These are phyloP conservation scores for Blastobasis adustella DNA, from an alignment of 2,888 invertebrate genomes.

Conservation along the genomic window DNA sequence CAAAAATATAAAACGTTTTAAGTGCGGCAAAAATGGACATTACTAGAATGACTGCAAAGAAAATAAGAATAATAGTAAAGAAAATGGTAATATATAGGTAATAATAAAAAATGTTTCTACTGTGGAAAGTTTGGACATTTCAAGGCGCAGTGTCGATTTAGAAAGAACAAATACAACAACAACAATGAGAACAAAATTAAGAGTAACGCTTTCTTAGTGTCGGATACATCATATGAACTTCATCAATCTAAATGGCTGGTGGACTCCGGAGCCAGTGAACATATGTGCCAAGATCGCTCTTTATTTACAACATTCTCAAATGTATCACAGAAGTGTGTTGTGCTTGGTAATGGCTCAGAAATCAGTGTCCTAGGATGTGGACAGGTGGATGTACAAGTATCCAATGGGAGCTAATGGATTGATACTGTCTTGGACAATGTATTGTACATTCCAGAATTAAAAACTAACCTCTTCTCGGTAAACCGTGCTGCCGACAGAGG, in stretches of 20 bases:
- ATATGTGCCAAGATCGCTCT: slow-evolving; percentile 16
- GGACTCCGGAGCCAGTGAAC: slow-evolving; percentile 18
- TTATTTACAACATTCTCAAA: slow-evolving; percentile 14
- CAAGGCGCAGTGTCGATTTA: slow-evolving; percentile 10
- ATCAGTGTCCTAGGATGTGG: slow-evolving; percentile 16
- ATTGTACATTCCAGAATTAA: slow-evolving; percentile 9
- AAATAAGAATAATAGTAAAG: not conserved
- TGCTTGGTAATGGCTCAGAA: slow-evolving; percentile 12
- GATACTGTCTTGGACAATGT: slow-evolving; percentile 10
- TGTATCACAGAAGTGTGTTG: slow-evolving; percentile 8
- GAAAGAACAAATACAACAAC: slow-evolving; percentile 4
- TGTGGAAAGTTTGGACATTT: slow-evolving; percentile 11
- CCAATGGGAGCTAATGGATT: slow-evolving; percentile 10
- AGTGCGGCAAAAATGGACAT: not conserved
- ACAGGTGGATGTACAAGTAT: slow-evolving; percentile 17
- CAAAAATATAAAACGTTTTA: not conserved
- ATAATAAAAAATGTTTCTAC: slow-evolving; percentile 9
- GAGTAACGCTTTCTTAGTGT: slow-evolving; percentile 15
- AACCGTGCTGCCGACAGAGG: slow-evolving; percentile 7
- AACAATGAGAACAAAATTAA: not conserved
- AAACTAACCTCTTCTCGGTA: slow-evolving; percentile 11
- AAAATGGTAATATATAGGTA: too few species aligned
- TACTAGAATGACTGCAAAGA: slow-evolving; percentile 6
- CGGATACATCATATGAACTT: not conserved
- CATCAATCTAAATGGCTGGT: slow-evolving; percentile 17